Evolutionary conservation across 2,113 vertebrate genomes (phyloP).

Genomic region (Neotragus pygmaeus): DNA sequence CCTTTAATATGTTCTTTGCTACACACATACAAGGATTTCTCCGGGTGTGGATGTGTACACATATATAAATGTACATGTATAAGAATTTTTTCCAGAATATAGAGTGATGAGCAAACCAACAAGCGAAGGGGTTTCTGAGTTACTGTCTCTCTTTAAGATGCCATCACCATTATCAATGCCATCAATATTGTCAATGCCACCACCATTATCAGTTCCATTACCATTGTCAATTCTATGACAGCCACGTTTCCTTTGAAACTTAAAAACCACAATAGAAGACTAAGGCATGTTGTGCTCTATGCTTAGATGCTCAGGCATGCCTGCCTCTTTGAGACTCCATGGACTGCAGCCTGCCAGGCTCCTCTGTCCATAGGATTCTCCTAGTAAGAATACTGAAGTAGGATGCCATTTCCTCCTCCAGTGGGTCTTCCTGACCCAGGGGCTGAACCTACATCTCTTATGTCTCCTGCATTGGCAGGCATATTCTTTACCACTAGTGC

Average conservation of each 20-base stretch:
- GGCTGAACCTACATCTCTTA: neutral
- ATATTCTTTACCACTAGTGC: neutral
- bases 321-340: neutral
- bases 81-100: neutral
- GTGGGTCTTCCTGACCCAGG: neutral
- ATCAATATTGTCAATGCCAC: too few relatives aligned
- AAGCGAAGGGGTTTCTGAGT: neutral
- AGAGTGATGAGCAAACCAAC: neutral
- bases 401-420: neutral
- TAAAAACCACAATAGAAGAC: neutral
- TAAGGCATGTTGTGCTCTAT: neutral
- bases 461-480: neutral
- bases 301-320: neutral
- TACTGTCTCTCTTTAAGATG: neutral
- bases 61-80: neutral
- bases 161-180: neutral
- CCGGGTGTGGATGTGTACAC: neutral
- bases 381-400: neutral
- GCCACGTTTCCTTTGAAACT: neutral
- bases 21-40: neutral
- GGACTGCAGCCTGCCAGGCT: neutral
- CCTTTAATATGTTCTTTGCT: neutral
- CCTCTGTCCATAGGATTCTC: neutral
- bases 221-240: neutral
- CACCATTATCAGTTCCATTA: too few relatives aligned